phyloP scores from a whole-genome alignment of 2,888 invertebrate species.

The Drosophila kokeensis region DNA sequence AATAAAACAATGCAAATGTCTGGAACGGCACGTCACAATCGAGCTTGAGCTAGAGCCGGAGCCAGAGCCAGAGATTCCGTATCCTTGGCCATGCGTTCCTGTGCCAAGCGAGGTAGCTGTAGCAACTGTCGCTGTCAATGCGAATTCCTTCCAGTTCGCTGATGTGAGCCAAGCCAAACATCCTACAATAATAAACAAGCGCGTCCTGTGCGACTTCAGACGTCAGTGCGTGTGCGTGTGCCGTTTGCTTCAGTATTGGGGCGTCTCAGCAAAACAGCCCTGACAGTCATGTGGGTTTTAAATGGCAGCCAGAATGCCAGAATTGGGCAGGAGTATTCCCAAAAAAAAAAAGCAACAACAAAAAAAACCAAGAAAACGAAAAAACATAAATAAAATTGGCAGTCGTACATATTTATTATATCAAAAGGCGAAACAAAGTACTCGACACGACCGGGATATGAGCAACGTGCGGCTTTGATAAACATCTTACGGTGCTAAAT shows the following conservation, averaged over 20 bases:
- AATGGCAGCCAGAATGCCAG: constrained; percentile 7
- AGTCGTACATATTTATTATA: constrained; percentile 56
- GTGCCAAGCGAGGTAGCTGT: constrained; percentile 13
- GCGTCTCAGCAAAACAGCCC: constrained; percentile 39
- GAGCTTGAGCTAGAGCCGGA: constrained; percentile 18
- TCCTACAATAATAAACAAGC: constrained; percentile 76
- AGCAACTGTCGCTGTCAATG: constrained; percentile 73
- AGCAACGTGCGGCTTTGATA: constrained; percentile 70
- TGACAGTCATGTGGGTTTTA: constrained; percentile 45
- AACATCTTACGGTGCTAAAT: constrained; percentile 57
- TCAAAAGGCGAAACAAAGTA: constrained; percentile 26
- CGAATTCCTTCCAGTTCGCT: constrained; percentile 78
- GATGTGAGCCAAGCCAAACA: constrained; percentile 78
- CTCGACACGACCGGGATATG: constrained; percentile 32
- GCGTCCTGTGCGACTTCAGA: constrained; percentile 65
- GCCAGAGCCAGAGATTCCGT: constrained; percentile 24
- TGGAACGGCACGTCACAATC: constrained; percentile 34
- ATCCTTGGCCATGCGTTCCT: constrained; percentile 16
- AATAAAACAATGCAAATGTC: constrained; percentile 78
- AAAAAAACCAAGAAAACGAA: constrained; percentile 1
- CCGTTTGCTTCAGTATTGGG: not conserved
- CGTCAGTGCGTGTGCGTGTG: constrained; percentile 49
- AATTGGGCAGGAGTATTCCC: constrained; percentile 1
- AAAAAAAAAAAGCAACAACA: constrained; percentile 8
- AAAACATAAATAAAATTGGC: constrained; percentile 7